Evolutionary conservation across 2,113 vertebrate species (phyloP), one percentile per base, ranked within the genome.

Genomic region (Atractosteus spatula): DNA sequence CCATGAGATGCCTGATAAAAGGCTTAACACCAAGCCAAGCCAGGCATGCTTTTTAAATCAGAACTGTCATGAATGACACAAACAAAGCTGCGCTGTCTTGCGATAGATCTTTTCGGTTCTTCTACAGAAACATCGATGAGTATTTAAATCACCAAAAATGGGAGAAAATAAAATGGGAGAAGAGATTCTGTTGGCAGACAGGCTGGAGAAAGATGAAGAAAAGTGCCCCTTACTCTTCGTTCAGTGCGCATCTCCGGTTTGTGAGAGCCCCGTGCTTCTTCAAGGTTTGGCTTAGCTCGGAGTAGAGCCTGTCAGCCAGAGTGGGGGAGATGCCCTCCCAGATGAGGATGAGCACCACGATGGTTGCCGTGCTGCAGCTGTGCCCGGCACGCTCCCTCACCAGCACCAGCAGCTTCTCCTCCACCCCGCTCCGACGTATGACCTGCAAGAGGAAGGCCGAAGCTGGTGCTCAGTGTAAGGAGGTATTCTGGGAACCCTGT

Each of bases 341-440:
- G 61, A 98, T 87, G 75, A 98, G 83, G 81, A 99, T 96, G 71
- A 96, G 94, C 16, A 99, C 94, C 41, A 98, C 87, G 0, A 99
- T 94, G 79, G 96, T 95, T 0, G 97, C 94, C 0, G 93, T 85
- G 44, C 94, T 91, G 67, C 97, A 99, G 0, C 84, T 91, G 83
- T 99, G 97, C 45, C 95, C 94, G 0, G 85, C 87, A 59, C 97
- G 92, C 84, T 97, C 93, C 0, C 96, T 93, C 74, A 99, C 97
- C 84, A 99, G 69, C 72, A 97, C 95, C 74, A 99, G 89, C 62
- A 99, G 80, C 82, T 99, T 98, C 89, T 99, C 97, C 44, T 99
- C 95, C 8, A 65, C 71, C 71, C 92, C 85, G 72, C 89, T 84
- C 86, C 95, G 90, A 68, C 97, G 95, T 78, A 98, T 93, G 78